Base-by-base conservation (phyloP, 2,113 vertebrate species). In the Nothocercus julius region DNA sequence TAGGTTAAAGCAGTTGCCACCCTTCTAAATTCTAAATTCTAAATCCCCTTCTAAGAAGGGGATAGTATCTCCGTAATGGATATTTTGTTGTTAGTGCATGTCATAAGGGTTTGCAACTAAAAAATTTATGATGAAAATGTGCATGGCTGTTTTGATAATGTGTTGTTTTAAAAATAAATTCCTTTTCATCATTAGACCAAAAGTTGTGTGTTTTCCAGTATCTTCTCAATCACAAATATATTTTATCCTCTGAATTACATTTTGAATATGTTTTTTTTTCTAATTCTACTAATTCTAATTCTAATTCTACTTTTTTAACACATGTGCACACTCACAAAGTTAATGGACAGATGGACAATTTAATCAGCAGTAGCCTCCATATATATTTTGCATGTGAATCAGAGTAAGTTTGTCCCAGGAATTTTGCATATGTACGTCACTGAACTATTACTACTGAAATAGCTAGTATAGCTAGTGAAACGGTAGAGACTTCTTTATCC, bases 151-250 rank as follows among this genome's bases (percentile, higher is more conserved):
- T 95, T 94, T 88, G 76, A 30, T 72, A 90, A 87, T 76, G 51
- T 63, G 44, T 53, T 92, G 58, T 86, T 88, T 93, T 90, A 92
- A 90, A 95, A 92, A 92, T 90, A 96, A 85, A 88, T 77, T 86
- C 80, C 18, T 83, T 96, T 96, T 96, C 68, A 90, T 95, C 88
- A 59, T 83, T 75, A 72, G 11, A 66, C 62, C 11, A 30, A 91
- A 76, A 19, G 11, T 1, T 9, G 1, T 13, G 70, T 20, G 4
- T 83, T 81, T 87, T 77, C 28, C 49, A 74, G 14, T 66, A 5
- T 75, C 40, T 80, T 15, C 20, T 85, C 40, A 38, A 59, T 88
- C 51, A 81, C 63, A 73, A 51, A 21, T 3, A 3, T 54, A 63
- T 81, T 90, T 80, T 87, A 74, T 5, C 3, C 24, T 11, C 7